Base-by-base conservation (phyloP, 2,888 invertebrate species). In the Mesorhabditis sp. region DNA sequence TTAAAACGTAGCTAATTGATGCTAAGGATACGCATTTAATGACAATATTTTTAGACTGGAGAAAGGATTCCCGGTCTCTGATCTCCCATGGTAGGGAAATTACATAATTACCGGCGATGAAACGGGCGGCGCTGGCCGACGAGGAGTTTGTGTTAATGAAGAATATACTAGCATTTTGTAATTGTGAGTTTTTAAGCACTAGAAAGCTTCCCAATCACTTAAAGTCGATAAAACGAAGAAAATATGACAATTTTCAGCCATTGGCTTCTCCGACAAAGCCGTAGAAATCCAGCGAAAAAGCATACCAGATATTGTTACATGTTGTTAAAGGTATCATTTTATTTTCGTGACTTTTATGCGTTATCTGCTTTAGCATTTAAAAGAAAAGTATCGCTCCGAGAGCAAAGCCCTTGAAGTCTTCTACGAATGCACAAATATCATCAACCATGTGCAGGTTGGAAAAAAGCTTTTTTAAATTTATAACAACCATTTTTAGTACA, bases 261-360 rank as follows among this genome's bases (percentile, higher is more conserved):
- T 50, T 10, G 58, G 58, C 58, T n/a, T 50, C n/a, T 13, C 58
- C 10, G 58, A 50, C 10, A 50, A 50, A n/a, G n/a, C 10, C 58
- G 58, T n/a, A 13, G 58, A 50, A 50, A n/a, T 50, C 58, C 10
- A 10, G 7, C n/a, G n/a, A n/a, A 50, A 50, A 50, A 50, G 58
- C 58, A 10, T 50, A 13, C 58, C 7, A 50, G n/a, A 50, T 50
- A 50, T 50, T 50, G 58, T 50, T n/a, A 50, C n/a, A 50, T n/a
- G 7, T 50, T 50, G 58, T n/a, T 50, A 50, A n/a, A 50, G 58
- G 58, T 50, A 50, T 50, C 58, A 50, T n/a, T 50, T 50, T 50
- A n/a, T 28, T 28, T 28, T 28, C 7, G 58, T 50, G 7, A n/a
- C 58, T 50, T n/a, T 50, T 50, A 13, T 50, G n/a, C 28, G 58